A percentile compares a stretch with the other conserved stretches of the same genome.
phyloP scores from a whole-genome alignment of 37 sponge, comb jelly and placozoan species.

The Lycopodina hypogea region DNA sequence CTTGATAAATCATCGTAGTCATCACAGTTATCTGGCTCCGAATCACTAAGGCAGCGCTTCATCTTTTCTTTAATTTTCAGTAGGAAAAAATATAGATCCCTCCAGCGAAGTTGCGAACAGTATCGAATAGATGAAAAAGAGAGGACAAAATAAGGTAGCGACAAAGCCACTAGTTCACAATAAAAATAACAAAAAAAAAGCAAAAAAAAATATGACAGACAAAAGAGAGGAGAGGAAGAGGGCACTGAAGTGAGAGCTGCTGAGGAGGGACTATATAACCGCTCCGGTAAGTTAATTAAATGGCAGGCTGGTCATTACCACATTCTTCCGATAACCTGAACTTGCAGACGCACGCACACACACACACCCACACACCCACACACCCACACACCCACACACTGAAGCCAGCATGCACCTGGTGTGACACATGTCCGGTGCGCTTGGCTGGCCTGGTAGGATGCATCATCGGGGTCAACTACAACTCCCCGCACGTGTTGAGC shows the following conservation, averaged over 20 bases:
- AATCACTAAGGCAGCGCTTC: constrained; percentile 80
- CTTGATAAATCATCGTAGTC: constrained; percentile 79
- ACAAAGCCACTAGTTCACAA: constrained; percentile 10
- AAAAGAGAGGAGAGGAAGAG: not conserved
- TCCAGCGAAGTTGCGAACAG: not conserved
- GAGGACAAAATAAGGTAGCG: constrained; percentile 10
- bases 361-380: too few relatives aligned
- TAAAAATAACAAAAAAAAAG: not conserved
- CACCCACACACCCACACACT: too few relatives aligned
- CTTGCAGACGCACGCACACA: too few relatives aligned
- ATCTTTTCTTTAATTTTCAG: constrained; percentile 22
- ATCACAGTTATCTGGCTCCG: constrained; percentile 63
- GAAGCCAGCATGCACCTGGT: too few relatives aligned
- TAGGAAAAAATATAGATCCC: not conserved
- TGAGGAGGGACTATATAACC: constrained; percentile 1
- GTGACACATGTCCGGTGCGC: too few relatives aligned
- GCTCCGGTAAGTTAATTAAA: not conserved
- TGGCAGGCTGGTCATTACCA: too few relatives aligned
- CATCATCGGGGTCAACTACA: too few relatives aligned
- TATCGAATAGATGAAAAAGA: not conserved
- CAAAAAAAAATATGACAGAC: not conserved
- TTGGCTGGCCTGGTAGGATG: too few relatives aligned
- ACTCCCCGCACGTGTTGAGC: too few relatives aligned
- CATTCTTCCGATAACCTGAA: too few relatives aligned
- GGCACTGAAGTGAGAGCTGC: constrained; percentile 13